These are phyloP conservation scores for Phalacrocorax pelagicus DNA, from an alignment of 2,113 vertebrate species.

Conservation along the genomic window DNA sequence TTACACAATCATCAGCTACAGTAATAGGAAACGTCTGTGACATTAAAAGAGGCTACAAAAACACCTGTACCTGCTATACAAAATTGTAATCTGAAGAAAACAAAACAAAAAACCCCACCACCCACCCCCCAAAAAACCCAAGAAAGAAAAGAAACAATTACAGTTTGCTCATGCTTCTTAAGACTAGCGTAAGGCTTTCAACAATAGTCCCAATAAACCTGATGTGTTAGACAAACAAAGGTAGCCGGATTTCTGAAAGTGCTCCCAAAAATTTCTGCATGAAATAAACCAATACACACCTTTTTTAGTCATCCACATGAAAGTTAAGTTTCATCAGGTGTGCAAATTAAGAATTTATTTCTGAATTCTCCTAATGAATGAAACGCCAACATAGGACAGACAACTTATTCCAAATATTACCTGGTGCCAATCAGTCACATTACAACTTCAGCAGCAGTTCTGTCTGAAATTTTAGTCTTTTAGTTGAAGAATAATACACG, in stretches of 20 bases:
- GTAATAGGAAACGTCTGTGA: neutral
- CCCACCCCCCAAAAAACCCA: no score
- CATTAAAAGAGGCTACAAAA: neutral
- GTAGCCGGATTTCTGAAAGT: neutral
- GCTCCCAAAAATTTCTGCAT: neutral
- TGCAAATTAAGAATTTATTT: neutral
- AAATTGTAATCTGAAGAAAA: neutral
- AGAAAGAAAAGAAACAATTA: neutral
- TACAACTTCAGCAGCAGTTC: neutral
- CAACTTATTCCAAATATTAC: neutral
- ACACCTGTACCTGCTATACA: neutral
- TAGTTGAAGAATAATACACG: neutral
- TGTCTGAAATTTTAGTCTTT: neutral
- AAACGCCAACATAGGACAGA: neutral
- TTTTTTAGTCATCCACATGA: neutral
- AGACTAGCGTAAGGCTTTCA: neutral
- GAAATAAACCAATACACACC: neutral
- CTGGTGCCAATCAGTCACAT: neutral
- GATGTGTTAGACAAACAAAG: fast-evolving
- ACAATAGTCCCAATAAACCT: neutral
- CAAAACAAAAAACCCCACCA: neutral
- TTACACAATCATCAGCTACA: neutral
- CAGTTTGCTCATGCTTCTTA: neutral
- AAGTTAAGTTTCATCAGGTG: fast-evolving
- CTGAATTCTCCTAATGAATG: neutral